Conservation (phyloP, 2,888 invertebrate species). For the Baccha elongata region DNA sequence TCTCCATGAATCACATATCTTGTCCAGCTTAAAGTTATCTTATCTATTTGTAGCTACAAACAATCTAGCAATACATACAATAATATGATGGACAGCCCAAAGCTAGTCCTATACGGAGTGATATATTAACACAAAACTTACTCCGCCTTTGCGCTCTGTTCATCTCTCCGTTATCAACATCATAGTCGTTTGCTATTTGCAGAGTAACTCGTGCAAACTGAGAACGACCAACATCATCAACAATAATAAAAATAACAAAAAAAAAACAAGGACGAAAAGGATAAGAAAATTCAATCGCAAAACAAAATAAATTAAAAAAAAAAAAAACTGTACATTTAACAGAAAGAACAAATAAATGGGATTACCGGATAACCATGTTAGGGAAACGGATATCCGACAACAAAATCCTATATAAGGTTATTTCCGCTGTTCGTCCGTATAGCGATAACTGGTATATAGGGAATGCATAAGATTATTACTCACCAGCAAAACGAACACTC, state of each 20-base stretch:
- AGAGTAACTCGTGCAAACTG: slow-evolving; percentile 53
- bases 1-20: slow-evolving; percentile 16
- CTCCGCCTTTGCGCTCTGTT: slow-evolving; percentile 33
- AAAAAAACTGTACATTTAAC: too few relatives aligned
- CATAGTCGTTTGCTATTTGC: slow-evolving; percentile 48
- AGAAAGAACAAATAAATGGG: slow-evolving; percentile 41
- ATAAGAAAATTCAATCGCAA: slow-evolving; percentile 72
- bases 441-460: neutral
- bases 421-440: slow-evolving; percentile 44
- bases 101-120: neutral
- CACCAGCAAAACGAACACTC: slow-evolving; percentile 91
- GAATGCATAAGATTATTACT: slow-evolving; percentile 81
- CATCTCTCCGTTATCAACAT: slow-evolving; percentile 19
- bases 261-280: slow-evolving; percentile 35
- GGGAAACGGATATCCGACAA: slow-evolving; percentile 69
- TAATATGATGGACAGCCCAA: slow-evolving; percentile 46
- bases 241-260: slow-evolving; percentile 13
- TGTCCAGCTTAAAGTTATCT: slow-evolving; percentile 14
- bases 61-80: slow-evolving; percentile 66
- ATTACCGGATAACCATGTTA: slow-evolving; percentile 69
- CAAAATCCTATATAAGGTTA: slow-evolving; percentile 68
- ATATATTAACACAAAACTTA: slow-evolving; percentile 52
- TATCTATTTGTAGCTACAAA: slow-evolving; percentile 44
- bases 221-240: slow-evolving; percentile 31
- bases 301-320: slow-evolving; percentile 65